Evolutionary conservation across 2,797 vertebrate genomes (phyloP), one percentile per base, ranked within the genome.

Genomic region (Pitangus sulphuratus): DNA sequence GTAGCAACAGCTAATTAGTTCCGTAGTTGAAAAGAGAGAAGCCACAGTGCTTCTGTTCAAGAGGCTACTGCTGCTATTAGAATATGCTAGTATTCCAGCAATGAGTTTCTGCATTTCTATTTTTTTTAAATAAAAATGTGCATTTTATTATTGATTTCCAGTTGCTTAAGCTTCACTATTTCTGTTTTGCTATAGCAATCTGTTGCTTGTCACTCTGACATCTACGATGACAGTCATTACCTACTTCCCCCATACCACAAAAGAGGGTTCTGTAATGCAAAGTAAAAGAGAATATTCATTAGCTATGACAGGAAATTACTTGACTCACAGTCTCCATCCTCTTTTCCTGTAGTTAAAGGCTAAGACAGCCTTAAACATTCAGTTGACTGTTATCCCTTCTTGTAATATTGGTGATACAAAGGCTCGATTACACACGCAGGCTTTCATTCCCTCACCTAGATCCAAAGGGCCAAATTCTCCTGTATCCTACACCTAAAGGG

Each of bases 1-100:
- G 93, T 91, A 92, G 91, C 56, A 95, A 96, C 57, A 95, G 81
- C 85, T 97, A 94, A 95, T 96, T 94, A 93, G 94, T 92, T 88
- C 84, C 50, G 8, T 31, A 82, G 66, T 56, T 88, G 81, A 96
- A 96, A 96, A 95, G 83, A 90, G 40, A 82, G 61, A 91, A 93
- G 54, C 60, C 75, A 93, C 31, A 37, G 79, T 72, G 70, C 76
- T 95, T 51, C 89, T 92, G 79, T 87, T 93, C 65, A 88, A 95
- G 92, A 76, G 62, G 58, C 51, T 84, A 48, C 70, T 56, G 84
- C 87, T 91, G 76, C 69, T 92, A 37, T 84, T 71, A 79, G 69
- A 83, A 71, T 91, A 84, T 61, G 57, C 68, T 77, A 31, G 40
- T 56, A 83, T 90, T 95, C 60, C 61, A 78, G 75, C 19, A 65